phyloP scores from a whole-genome alignment of 2,888 invertebrate species.

The Catocala fraxini region DNA sequence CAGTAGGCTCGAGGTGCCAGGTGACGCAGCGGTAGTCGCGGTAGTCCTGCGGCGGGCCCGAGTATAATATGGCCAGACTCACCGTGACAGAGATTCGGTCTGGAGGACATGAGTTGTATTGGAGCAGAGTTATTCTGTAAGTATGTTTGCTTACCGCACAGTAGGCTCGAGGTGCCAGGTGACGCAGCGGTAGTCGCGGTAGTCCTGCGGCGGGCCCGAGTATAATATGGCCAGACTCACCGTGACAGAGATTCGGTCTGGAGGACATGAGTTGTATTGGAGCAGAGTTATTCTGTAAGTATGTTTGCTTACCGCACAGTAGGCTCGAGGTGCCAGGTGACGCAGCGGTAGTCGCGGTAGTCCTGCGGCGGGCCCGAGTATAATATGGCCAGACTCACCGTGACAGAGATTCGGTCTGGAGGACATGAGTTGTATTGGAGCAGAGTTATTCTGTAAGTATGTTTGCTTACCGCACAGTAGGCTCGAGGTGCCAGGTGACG shows the following conservation, averaged over 20 bases:
- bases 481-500: conserved; percentile 98
- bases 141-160: conserved; percentile 87
- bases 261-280: too few species aligned
- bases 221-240: too few species aligned
- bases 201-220: conserved; percentile 91
- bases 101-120: too few species aligned
- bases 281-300: too few species aligned
- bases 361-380: conserved; percentile 90
- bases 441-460: neutral
- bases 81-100: too few species aligned
- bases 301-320: conserved; percentile 90
- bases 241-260: too few species aligned
- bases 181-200: conserved; percentile 96
- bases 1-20: conserved; percentile 98
- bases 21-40: conserved; percentile 97
- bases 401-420: too few species aligned
- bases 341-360: conserved; percentile 96
- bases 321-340: conserved; percentile 98
- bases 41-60: conserved; percentile 93
- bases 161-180: conserved; percentile 99
- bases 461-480: conserved; percentile 91
- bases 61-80: too few species aligned
- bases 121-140: too few species aligned
- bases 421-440: too few species aligned
- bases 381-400: too few species aligned